These are phyloP conservation scores for Caenorhabditis sp. DNA, from an alignment of 2,888 invertebrate genomes.

Conservation along the genomic window DNA sequence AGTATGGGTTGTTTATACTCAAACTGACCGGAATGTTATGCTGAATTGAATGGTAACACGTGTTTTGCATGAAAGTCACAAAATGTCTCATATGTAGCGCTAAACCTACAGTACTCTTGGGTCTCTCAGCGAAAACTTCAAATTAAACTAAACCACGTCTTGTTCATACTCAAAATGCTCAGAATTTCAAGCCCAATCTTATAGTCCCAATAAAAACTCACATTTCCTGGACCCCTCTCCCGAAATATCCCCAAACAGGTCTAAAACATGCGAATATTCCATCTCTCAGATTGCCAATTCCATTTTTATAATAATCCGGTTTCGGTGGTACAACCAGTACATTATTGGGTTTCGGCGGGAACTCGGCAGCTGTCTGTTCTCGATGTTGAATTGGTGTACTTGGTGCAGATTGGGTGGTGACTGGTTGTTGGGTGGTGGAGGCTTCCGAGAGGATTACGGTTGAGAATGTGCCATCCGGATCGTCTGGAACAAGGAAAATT, in stretches of 20 bases:
- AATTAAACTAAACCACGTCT: too few relatives aligned
- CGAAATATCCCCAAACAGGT: slow-evolving; percentile 47
- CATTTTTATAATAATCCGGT: slow-evolving; percentile 20
- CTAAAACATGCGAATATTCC: slow-evolving; percentile 48
- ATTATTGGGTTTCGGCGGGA: slow-evolving; percentile 7
- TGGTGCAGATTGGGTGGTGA: slow-evolving; percentile 46
- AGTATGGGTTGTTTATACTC: too few relatives aligned
- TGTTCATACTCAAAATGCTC: not conserved
- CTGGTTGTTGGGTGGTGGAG: not conserved
- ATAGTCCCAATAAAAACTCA: slow-evolving; percentile 16
- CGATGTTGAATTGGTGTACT: slow-evolving; percentile 45
- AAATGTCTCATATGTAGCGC: too few relatives aligned
- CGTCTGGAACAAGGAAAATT: not conserved
- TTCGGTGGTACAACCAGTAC: not conserved
- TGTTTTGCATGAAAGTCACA: too few relatives aligned
- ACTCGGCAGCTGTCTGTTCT: slow-evolving; percentile 30
- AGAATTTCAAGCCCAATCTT: not conserved
- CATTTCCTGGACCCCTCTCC: slow-evolving; percentile 36
- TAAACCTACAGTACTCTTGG: too few relatives aligned
- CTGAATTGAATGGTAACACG: too few relatives aligned
- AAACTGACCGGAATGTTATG: too few relatives aligned
- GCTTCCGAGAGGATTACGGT: slow-evolving; percentile 33
- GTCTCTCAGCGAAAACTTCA: too few relatives aligned
- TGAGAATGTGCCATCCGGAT: slow-evolving; percentile 13
- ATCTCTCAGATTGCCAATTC: slow-evolving; percentile 26